Base-by-base conservation (phyloP, 2,888 invertebrate genomes). In the Diplolepis rosae region DNA sequence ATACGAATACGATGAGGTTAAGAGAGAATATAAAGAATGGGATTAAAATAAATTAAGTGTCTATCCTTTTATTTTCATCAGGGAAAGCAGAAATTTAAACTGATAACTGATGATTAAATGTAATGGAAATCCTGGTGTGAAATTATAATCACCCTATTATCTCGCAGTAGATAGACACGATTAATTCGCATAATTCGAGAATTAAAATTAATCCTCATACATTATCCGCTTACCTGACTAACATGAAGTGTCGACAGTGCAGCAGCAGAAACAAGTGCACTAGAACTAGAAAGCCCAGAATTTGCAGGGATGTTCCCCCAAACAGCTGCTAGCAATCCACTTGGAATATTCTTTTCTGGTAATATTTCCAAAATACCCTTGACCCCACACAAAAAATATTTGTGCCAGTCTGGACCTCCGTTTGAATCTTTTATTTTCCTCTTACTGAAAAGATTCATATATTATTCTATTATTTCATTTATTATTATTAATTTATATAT, bases 251-350 rank as follows among this genome's bases (percentile, higher is more conserved):
- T 94, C 35, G 95, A 93, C 50, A 99, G 90, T 45, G 96, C 95
- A 4, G 98, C 94, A 32, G 97, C 95, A 86, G 98, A 97, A 6
- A 99, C 99, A 71, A 99, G 90, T 18, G 99, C 99, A 86, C 98
- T 98, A 27, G 99, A 99, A 87, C 98, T 98, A 0, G 99, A 99
- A 39, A 99, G 91, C 4, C 99, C 99, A 9, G 99, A 95, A 74
- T 96, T 95, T 28, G 95, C 94, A 3, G 99, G 99, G 78, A 99
- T 93, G 80, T 93, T 95, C 7, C 98, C 98, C 87, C 93, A 93
- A 11, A 98, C 92, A 54, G 94, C 92, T 72, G 96, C 91, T 76
- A 92, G 91, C 87, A 98, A 90, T 5, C 97, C 96, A 71, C 85
- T 88, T 6, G 90, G 86, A 45, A 88, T 83, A 70, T 86, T 87